Percentiles rank a stretch among this genome's conserved stretches.
Conservation (phyloP, 2,888 invertebrate species). For the Lordiphosa fenestrarum region DNA sequence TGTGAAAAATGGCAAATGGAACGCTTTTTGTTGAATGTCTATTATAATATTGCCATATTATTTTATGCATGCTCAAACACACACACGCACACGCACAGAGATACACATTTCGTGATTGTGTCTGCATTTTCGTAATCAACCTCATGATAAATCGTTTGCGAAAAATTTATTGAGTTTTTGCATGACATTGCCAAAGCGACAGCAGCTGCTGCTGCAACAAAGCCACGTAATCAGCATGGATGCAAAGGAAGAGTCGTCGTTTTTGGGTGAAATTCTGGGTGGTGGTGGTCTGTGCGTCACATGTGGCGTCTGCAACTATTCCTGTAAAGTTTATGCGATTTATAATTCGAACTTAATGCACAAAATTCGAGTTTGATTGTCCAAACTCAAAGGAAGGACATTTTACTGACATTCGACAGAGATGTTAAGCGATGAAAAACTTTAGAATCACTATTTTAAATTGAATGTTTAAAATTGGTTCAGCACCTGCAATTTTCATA, state of each 20-base stretch:
- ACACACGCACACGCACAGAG: conserved; percentile 1
- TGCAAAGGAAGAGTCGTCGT: conserved; percentile 1
- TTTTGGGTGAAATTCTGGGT: background rate
- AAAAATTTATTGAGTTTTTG: conserved; percentile 75
- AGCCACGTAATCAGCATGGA: conserved; percentile 16
- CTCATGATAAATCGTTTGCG: conserved; percentile 77
- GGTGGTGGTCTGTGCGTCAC: conserved; percentile 4
- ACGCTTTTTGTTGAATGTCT: conserved; percentile 53
- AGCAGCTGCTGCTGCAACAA: conserved; percentile 36
- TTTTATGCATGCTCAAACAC: conserved; percentile 65
- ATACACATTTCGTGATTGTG: conserved; percentile 44
- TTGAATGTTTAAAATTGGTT: too few relatives aligned
- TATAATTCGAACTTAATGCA: too few relatives aligned
- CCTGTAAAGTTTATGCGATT: background rate
- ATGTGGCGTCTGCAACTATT: background rate
- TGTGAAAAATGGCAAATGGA: conserved; percentile 67
- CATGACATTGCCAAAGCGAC: conserved; percentile 56
- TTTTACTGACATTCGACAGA: too few relatives aligned
- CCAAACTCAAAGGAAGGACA: too few relatives aligned
- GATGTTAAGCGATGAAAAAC: too few relatives aligned
- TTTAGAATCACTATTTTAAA: too few relatives aligned
- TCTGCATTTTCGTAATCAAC: conserved; percentile 75
- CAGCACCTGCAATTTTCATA: too few relatives aligned
- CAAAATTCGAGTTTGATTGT: too few relatives aligned
- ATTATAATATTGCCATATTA: conserved; percentile 70